These are phyloP conservation scores for Marmota flaviventris DNA, from an alignment of 2,113 vertebrate species.

Conservation along the genomic window DNA sequence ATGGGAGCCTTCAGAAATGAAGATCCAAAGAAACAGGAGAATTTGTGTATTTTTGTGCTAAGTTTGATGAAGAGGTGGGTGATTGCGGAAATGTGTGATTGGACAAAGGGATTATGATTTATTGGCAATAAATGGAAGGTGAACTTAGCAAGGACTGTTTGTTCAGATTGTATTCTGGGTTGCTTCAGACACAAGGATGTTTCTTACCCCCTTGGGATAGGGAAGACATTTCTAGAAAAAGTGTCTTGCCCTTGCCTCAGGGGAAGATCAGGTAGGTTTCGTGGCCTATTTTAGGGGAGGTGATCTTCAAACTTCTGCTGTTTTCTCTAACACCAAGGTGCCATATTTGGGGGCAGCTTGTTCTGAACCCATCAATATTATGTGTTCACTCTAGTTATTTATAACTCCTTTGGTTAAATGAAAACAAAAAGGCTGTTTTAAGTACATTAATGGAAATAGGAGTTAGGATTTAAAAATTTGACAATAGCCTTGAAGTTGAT, in stretches of 20 bases:
- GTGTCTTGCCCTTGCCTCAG: neutral
- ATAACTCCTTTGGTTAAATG: neutral
- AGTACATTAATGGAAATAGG: neutral
- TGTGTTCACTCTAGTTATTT: neutral
- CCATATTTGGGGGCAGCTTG: neutral
- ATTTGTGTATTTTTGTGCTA: neutral
- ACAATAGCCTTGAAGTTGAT: neutral
- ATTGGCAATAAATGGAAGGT: neutral
- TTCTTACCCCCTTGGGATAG: neutral
- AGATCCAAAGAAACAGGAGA: neutral
- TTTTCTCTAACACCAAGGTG: neutral
- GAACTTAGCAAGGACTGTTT: neutral
- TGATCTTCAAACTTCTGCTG: neutral
- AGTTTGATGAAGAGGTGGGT: neutral
- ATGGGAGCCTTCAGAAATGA: neutral
- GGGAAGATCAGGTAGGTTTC: neutral
- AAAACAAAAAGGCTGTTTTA: neutral
- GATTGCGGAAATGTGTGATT: no score
- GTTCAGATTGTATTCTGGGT: neutral
- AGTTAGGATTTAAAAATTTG: neutral
- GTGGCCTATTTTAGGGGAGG: rapidly evolving
- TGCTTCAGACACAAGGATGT: neutral
- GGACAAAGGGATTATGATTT: neutral
- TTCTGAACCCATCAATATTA: neutral
- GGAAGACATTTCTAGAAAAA: neutral